Conservation (phyloP, 2,113 vertebrate species). For the Solea solea region DNA sequence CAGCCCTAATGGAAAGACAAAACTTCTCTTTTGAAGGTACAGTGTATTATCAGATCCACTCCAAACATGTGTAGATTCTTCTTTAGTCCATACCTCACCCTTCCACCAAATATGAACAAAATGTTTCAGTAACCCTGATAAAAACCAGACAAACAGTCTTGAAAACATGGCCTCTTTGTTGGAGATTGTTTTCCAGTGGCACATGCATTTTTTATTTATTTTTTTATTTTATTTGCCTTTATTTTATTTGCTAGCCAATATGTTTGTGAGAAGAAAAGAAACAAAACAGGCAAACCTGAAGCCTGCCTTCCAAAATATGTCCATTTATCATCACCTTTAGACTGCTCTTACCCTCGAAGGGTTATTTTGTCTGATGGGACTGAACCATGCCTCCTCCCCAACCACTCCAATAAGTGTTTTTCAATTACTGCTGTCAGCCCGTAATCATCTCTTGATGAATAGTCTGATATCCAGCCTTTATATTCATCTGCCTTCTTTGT, state of each 20-base stretch:
- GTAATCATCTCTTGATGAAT: slow-evolving; percentile 99
- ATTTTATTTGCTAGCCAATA: neutral
- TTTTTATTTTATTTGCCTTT: too few relatives aligned
- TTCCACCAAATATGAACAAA: too few relatives aligned
- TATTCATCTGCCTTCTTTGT: slow-evolving; percentile 92
- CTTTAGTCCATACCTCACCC: too few relatives aligned
- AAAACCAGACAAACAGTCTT: too few relatives aligned
- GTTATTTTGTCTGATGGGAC: slow-evolving; percentile 92
- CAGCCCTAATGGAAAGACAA: too few relatives aligned
- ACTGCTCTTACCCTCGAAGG: slow-evolving; percentile 80
- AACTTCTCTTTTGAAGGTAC: too few relatives aligned
- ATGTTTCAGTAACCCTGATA: too few relatives aligned
- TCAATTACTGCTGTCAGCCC: slow-evolving; percentile 99
- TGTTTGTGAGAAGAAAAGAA: slow-evolving; percentile 1
- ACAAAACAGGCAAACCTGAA: slow-evolving; percentile 38
- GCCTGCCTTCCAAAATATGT: slow-evolving; percentile 58
- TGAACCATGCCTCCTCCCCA: slow-evolving; percentile 80
- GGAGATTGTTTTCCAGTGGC: too few relatives aligned
- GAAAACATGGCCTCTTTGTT: too few relatives aligned
- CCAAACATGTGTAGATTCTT: too few relatives aligned
- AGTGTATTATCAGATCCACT: too few relatives aligned
- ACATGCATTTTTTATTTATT: too few relatives aligned
- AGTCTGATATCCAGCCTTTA: slow-evolving; percentile 97
- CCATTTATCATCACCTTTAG: slow-evolving; percentile 70
- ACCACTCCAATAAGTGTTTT: slow-evolving; percentile 99